phyloP scores from a whole-genome alignment of 1,140 invertebrate species.

The Capitella teleta region DNA sequence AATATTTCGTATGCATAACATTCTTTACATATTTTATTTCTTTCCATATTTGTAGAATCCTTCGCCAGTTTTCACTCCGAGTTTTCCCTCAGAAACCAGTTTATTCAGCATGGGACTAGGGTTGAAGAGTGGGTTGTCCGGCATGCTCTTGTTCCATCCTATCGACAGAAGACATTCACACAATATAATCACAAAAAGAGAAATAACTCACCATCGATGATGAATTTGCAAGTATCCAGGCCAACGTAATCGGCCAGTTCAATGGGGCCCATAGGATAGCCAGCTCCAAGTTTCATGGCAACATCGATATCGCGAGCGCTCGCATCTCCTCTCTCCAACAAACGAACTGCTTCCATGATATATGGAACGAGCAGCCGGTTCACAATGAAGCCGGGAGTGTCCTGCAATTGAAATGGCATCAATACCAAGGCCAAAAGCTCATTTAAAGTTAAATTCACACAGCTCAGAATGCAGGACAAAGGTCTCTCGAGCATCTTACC shows the following conservation, averaged over 20 bases:
- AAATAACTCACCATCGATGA: slow-evolving; percentile 47
- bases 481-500: no score
- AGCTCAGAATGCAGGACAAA: no score
- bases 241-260: slow-evolving; percentile 71
- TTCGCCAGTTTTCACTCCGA: slow-evolving; percentile 72
- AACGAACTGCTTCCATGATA: slow-evolving; percentile 59
- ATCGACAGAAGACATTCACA: no score
- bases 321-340: slow-evolving; percentile 69
- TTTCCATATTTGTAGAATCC: slow-evolving; percentile 72
- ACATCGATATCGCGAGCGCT: slow-evolving; percentile 62
- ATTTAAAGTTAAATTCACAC: no score
- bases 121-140: slow-evolving; percentile 63
- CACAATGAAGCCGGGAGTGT: slow-evolving; percentile 77
- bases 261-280: slow-evolving; percentile 75
- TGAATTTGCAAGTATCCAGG: slow-evolving; percentile 52
- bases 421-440: no score
- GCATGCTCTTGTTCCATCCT: slow-evolving; percentile 69
- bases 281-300: slow-evolving; percentile 77
- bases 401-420: no score
- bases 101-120: slow-evolving; percentile 56
- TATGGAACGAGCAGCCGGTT: slow-evolving; percentile 71
- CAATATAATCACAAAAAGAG: no score
- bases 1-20: no score
- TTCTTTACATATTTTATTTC: no score
- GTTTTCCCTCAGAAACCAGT: slow-evolving; percentile 65